Base-by-base conservation (phyloP, 1,140 invertebrate species). In the Brachionus angularis region DNA sequence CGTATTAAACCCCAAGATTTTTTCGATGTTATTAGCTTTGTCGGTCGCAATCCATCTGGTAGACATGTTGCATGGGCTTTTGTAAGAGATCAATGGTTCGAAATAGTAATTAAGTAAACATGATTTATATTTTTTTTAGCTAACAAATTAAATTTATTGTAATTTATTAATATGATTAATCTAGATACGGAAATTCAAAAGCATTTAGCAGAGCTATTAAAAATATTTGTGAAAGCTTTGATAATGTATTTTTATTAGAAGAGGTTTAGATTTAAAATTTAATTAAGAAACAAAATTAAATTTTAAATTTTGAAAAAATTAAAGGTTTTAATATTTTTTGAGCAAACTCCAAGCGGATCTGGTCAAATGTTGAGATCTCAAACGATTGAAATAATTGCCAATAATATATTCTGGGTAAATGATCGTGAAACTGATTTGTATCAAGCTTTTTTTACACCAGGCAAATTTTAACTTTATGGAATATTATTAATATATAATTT, bases 381-480 rank as follows among this genome's bases (percentile, higher is more conserved):
- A 47, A 42, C 62, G 5, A 34, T 67, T 27, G 62, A 67, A 21
- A 47, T 67, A 5, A 42, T 67, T 18, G n/a, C 29, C n/a, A 39
- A 67, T 14, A 67, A 67, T 29, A 47, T 67, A 8, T 46, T 67
- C 12, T 67, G 62, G 62, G 47, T 67, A 4, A 67, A 34, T 50
- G 62, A 67, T 12, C 42, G 47, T 31, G 62, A 67, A 33, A 23
- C 42, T 3, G 62, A 67, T n/a, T 10, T 42, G 10, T 10, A 10
- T 16, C 39, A 42, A 16, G 16, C 10, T 16, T 16, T 42, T 10
- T 42, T 42, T 42, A 16, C 39, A 10, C 39, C 39, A n/a, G n/a
- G n/a, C n/a, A n/a, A n/a, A n/a, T n/a, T n/a, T n/a, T n/a, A n/a
- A n/a, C n/a, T n/a, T n/a, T n/a, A n/a, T n/a, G n/a, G n/a, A n/a